Evolutionary conservation across 2,797 vertebrate genomes (phyloP), one percentile per base, ranked within the genome.

Genomic region (Arnoldichthys spilopterus): DNA sequence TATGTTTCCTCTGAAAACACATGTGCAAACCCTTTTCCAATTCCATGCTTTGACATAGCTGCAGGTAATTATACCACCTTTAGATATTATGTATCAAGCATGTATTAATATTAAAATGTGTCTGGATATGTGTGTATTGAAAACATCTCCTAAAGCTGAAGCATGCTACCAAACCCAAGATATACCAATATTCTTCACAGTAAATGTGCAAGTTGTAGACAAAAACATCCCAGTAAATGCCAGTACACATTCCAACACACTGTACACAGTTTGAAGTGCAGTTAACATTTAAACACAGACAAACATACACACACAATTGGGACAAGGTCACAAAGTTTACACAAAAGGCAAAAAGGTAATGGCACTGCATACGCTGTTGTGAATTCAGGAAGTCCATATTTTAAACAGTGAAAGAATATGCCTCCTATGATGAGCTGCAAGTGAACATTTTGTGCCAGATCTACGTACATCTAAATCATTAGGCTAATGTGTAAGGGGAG

Each of bases 391-490:
- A 22, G 20, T n/a, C 4, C 34, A 64, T 22, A 64, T 22, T 64
- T 62, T 40, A 18, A 61, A 24, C 24, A 30, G 5, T 37, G 8
- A 8, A 34, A 37, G 8, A 4, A 34, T 5, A 37, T 6, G 34
- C 18, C 20, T 64, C 34, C 34, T 43, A 40, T 43, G 40, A 20
- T 22, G 62, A 64, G 62, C 62, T 64, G 20, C 30, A 62, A 34
- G 59, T 34, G n/a, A 64, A 64, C 62, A 64, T 40, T 22, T 11
- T 64, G n/a, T 40, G 34, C 62, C 34, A 64, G 12, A 61, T 30
- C 12, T n/a, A n/a, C n/a, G n/a, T 61, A 26, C 26, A 61, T 3
- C 34, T 37, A 8, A 8, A 37, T 8, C 34, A 37, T 37, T 3
- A 3, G 34, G 34, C 34, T 37, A 37, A 37, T 37, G 8, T n/a